Base-by-base conservation (phyloP, 1,140 invertebrate genomes). In the Drosophila sp. region DNA sequence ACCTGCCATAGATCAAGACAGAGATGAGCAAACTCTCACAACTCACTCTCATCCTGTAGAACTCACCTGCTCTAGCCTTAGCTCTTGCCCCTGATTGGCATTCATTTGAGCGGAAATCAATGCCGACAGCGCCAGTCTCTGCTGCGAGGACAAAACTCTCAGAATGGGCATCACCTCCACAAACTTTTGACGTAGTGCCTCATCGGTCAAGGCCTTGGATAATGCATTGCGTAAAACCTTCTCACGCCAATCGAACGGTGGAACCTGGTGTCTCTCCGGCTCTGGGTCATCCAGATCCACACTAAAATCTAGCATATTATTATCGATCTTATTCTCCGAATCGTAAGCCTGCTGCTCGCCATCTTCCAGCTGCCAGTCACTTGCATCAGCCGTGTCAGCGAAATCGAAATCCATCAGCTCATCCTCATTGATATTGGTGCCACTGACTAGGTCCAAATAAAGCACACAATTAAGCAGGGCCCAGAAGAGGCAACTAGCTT, bases 111-210 rank as follows among this genome's bases (percentile, higher is more conserved):
- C 93, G 4, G 95, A 93, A 1, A 95, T 94, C 47, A 95, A 70
- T 1, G 94, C 94, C 0, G 94, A 94, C 6, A 95, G 80, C 0
- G 94, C 93, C 32, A 95, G 90, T 30, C 94, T 91, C 80, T 95
- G 95, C 10, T 93, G 92, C 0, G 93, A 93, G 1, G 94, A 94
- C 92, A 95, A 93, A 4, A 93, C 93, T 57, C 94, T 93, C 41
- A 95, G 91, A 50, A 95, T 95, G n/a, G 95, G 95, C 79, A 95
- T 91, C 6, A 95, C 93, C 84, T 95, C 93, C 5, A 92, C 92
- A 60, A 94, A 94, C 76, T 93, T 94, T 40, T 90, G 91, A 0
- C 91, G 76, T 38, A 91, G 60, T 17, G 27, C 69, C 10, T 71
- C 75, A 66, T 92, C 79, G 0, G 82, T 81, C 4, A 91, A 33